Conservation (phyloP, 2,113 vertebrate genomes). For the Lanius collurio region DNA sequence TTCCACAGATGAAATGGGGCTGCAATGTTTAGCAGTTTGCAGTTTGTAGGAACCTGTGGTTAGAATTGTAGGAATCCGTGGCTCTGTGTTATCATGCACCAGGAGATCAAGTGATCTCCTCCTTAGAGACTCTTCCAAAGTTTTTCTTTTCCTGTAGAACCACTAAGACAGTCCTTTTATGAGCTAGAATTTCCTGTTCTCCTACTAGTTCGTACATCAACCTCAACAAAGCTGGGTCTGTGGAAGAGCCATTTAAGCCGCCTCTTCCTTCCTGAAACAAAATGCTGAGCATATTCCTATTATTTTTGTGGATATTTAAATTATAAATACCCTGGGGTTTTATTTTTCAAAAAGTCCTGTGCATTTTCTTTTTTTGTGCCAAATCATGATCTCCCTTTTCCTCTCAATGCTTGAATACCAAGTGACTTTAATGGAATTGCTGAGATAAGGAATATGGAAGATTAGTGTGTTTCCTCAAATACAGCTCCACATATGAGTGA, state of each 20-base stretch:
- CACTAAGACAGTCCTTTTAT: not conserved
- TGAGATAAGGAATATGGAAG: not conserved
- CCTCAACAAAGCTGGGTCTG: not conserved
- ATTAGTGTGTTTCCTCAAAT: not conserved
- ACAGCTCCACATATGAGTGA: not conserved
- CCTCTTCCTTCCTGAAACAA: not conserved
- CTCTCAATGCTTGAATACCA: not conserved
- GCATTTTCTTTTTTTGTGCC: not conserved
- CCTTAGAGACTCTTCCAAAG: not conserved
- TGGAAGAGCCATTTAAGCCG: not conserved
- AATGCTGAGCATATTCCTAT: not conserved
- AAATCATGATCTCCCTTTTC: not conserved
- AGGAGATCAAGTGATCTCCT: not conserved
- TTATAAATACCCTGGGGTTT: not conserved
- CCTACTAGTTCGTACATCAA: not conserved
- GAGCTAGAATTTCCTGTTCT: not conserved
- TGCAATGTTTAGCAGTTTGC: not conserved
- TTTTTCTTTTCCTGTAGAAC: not conserved
- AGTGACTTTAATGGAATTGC: not conserved
- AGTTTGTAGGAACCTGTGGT: not conserved
- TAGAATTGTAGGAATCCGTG: fast-evolving
- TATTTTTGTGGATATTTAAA: not conserved
- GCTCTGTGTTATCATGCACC: not conserved
- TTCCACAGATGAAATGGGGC: not conserved
- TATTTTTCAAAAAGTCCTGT: not conserved